Evolutionary conservation across 2,113 vertebrate genomes (phyloP).

Genomic region (Engraulis encrasicolus): DNA sequence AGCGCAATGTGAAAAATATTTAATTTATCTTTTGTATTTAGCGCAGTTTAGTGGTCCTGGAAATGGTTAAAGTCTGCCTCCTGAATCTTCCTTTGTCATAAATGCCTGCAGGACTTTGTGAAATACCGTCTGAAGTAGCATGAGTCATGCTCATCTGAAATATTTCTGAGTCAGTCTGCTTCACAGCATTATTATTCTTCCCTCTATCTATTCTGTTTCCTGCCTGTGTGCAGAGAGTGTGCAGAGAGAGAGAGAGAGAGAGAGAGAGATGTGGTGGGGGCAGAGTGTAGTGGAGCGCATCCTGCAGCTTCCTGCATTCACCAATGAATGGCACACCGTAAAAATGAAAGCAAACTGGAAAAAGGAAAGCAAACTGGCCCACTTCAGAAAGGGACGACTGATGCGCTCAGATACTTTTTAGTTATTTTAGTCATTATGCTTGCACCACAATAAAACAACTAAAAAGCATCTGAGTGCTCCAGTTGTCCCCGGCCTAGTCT

Average conservation of each 20-base stretch:
- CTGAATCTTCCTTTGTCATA: constrained; percentile 28
- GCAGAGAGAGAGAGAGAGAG: constrained; percentile 1
- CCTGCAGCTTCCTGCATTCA: neutral
- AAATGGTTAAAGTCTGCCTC: constrained; percentile 60
- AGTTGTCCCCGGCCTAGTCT: no score
- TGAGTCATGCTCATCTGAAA: constrained; percentile 75
- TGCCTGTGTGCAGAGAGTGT: constrained; percentile 50
- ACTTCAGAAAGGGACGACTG: no score
- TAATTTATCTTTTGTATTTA: neutral
- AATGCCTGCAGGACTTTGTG: constrained; percentile 67
- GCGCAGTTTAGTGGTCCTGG: constrained; percentile 18
- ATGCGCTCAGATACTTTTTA: no score
- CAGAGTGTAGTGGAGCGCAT: neutral
- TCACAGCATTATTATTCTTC: constrained; percentile 59
- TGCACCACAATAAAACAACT: no score
- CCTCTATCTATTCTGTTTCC: constrained; percentile 50
- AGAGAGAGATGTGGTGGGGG: neutral
- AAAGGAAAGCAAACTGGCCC: no score
- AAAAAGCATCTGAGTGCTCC: no score
- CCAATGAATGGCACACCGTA: neutral
- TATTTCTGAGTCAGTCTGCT: constrained; percentile 68
- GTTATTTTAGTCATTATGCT: no score
- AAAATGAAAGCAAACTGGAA: no score
- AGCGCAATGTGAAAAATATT: neutral
- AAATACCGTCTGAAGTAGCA: constrained; percentile 68